Conservation (phyloP, 2,113 vertebrate species). For the Corythornis madagascariensis region DNA sequence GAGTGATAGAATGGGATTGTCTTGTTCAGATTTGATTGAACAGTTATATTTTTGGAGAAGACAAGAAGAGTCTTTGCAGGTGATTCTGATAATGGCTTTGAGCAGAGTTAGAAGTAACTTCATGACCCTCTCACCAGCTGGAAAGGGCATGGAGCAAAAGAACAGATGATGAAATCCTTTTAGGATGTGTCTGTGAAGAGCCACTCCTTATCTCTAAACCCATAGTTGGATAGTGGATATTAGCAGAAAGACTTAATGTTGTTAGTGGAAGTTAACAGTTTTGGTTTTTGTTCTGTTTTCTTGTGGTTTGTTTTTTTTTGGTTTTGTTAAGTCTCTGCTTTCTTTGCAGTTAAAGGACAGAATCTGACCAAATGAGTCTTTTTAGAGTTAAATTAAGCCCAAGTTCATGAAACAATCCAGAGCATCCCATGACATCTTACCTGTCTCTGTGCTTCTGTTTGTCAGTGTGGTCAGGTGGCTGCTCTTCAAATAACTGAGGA, state of each 20-base stretch:
- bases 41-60: not conserved
- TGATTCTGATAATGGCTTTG: not conserved
- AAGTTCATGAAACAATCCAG: not conserved
- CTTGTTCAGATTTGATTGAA: not conserved
- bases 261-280: not conserved
- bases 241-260: rapidly evolving
- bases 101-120: not conserved
- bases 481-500: not conserved
- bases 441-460: not conserved
- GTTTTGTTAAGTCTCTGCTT: not conserved
- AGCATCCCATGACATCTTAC: not conserved
- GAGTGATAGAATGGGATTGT: not conserved
- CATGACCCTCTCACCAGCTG: not conserved
- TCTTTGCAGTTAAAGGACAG: not conserved
- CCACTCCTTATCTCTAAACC: not conserved
- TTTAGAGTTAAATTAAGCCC: not conserved
- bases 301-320: too few species aligned
- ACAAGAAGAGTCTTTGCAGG: not conserved
- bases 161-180: not conserved
- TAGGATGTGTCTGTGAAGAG: not conserved
- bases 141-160: not conserved
- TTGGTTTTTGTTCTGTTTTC: too few species aligned
- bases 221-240: not conserved
- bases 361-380: not conserved
- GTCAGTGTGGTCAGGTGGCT: not conserved